phyloP scores from a whole-genome alignment of 2,888 invertebrate genomes.

The Stenotaenia linearis region DNA sequence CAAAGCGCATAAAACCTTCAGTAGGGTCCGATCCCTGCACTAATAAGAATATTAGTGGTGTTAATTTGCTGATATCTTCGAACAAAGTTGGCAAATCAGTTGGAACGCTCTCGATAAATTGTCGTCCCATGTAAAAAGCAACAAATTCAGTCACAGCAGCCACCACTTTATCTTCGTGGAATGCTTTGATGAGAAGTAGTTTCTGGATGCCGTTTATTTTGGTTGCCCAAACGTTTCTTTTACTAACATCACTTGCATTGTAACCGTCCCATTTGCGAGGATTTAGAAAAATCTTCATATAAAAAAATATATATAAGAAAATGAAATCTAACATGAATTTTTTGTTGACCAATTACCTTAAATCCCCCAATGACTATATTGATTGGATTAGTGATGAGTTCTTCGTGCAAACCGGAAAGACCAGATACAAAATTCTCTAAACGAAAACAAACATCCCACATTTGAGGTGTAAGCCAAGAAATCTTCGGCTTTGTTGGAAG shows the following conservation, averaged over 20 bases:
- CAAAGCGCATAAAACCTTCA: constrained; percentile 45
- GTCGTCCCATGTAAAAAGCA: constrained; percentile 64
- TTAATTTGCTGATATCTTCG: constrained; percentile 50
- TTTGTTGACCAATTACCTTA: neutral
- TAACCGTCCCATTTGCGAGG: neutral
- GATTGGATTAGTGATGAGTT: neutral
- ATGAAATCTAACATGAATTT: neutral
- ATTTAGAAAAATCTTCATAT: neutral
- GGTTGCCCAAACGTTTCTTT: constrained; percentile 57
- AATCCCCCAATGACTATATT: constrained; percentile 24
- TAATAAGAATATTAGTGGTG: constrained; percentile 77
- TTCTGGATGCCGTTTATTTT: constrained; percentile 67
- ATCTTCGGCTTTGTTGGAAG: neutral
- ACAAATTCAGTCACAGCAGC: constrained; percentile 75
- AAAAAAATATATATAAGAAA: neutral
- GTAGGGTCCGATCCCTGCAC: constrained; percentile 62
- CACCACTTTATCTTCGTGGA: constrained; percentile 65
- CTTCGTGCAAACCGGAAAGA: neutral
- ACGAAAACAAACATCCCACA: neutral
- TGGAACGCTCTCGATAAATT: constrained; percentile 76
- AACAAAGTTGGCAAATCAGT: constrained; percentile 56
- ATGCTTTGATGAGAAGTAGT: constrained; percentile 67
- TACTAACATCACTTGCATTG: neutral
- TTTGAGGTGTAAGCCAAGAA: neutral
- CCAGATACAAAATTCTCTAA: neutral